Conservation (phyloP, 2,888 invertebrate species). For the Heliconius erato region DNA sequence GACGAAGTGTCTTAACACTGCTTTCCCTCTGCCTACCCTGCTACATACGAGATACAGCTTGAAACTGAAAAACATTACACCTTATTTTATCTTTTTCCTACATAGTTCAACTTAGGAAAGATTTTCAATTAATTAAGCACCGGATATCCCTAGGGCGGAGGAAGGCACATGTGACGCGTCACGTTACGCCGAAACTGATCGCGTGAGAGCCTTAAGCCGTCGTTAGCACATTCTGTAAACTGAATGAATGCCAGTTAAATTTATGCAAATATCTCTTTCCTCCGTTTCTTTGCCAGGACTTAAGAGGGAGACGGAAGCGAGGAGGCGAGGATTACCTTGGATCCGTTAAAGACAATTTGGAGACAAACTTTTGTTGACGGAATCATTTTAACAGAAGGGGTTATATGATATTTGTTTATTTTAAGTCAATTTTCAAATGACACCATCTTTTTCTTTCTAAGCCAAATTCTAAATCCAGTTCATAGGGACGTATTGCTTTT, state of each 20-base stretch:
- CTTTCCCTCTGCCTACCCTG: too few species aligned
- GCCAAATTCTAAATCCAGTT: not conserved
- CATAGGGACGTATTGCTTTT: not conserved
- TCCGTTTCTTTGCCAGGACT: slow-evolving; percentile 76
- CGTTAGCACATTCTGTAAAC: slow-evolving; percentile 76
- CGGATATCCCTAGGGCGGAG: slow-evolving; percentile 16
- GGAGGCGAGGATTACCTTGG: slow-evolving; percentile 56
- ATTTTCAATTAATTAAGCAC: slow-evolving; percentile 19
- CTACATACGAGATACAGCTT: too few species aligned
- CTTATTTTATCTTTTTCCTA: not conserved
- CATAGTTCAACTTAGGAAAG: not conserved
- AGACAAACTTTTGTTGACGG: slow-evolving; percentile 54
- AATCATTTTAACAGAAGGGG: slow-evolving; percentile 34
- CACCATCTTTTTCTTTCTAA: not conserved
- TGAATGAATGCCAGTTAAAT: slow-evolving; percentile 75
- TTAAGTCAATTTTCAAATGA: not conserved
- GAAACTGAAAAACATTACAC: not conserved
- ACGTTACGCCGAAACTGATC: slow-evolving; percentile 68
- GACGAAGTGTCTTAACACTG: too few species aligned
- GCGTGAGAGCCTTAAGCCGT: slow-evolving; percentile 64
- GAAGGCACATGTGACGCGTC: slow-evolving; percentile 52
- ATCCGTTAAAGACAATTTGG: slow-evolving; percentile 55
- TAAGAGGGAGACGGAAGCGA: slow-evolving; percentile 60
- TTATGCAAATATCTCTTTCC: slow-evolving; percentile 81
- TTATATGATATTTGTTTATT: slow-evolving; percentile 23